Evolutionary conservation across 30 jellyfish, hydroid and myxozoan species (phyloP).

Genomic region (Morbakka virulenta): DNA sequence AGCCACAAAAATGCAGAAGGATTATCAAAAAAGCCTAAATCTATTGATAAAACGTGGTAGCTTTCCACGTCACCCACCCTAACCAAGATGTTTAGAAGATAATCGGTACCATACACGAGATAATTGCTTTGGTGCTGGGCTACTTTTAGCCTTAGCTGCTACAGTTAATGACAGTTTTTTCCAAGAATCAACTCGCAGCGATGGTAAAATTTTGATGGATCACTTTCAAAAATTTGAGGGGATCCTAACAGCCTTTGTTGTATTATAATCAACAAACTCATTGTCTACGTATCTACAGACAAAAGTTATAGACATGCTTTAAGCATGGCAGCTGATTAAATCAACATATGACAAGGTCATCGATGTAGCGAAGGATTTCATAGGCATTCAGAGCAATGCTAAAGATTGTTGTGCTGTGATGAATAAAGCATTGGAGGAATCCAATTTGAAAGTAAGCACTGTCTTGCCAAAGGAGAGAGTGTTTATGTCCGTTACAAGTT

Average conservation of each 20-base stretch:
- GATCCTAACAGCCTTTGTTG: constrained; percentile 9
- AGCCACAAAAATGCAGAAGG: constrained; percentile 16
- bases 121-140: too few species aligned
- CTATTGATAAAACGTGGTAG: constrained; percentile 42
- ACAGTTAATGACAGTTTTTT: too few species aligned
- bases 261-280: constrained; percentile 12
- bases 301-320: neutral
- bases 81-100: too few species aligned
- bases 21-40: constrained; percentile 11
- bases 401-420: neutral
- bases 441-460: constrained; percentile 17
- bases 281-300: neutral
- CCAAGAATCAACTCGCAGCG: constrained; percentile 26
- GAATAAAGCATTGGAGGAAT: constrained; percentile 13
- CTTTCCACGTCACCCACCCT: constrained; percentile 38
- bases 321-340: constrained; percentile 2
- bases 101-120: too few species aligned
- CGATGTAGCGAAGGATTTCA: constrained; percentile 7
- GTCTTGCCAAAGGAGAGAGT: constrained; percentile 13
- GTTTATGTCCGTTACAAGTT: too few species aligned
- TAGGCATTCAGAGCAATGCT: constrained; percentile 1
- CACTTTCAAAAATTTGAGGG: neutral
- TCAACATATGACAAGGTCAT: constrained; percentile 5
- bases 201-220: constrained; percentile 15
- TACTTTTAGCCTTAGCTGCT: too few species aligned